phyloP scores from a whole-genome alignment of 2,888 invertebrate species.

The Lasioglossum villosulum region DNA sequence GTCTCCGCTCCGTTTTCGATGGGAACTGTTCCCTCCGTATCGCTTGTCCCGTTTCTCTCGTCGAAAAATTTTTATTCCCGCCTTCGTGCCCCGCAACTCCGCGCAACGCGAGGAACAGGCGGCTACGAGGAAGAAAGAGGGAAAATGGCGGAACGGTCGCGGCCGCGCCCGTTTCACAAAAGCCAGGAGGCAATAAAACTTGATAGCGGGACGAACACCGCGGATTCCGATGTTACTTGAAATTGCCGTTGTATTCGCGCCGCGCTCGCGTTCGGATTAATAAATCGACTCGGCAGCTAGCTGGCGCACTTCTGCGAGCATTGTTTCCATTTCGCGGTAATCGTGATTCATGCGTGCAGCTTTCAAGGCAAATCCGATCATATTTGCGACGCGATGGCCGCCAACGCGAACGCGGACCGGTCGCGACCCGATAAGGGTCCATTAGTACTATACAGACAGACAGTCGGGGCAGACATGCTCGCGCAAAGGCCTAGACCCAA shows the following conservation, averaged over 20 bases:
- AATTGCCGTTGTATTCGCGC: slow-evolving; percentile 10
- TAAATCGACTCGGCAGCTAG: slow-evolving; percentile 53
- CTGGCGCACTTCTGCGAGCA: slow-evolving; percentile 49
- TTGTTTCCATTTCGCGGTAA: slow-evolving; percentile 68
- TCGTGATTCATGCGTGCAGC: slow-evolving; percentile 71
- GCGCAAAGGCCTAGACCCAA: no score
- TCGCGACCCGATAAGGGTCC: not conserved
- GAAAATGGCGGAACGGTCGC: not conserved
- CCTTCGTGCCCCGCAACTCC: not conserved
- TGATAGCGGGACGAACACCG: slow-evolving; percentile 20
- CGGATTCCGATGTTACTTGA: slow-evolving; percentile 44
- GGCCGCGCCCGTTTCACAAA: not conserved
- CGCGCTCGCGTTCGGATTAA: slow-evolving; percentile 60
- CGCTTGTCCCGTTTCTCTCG: not conserved
- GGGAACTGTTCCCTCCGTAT: not conserved
- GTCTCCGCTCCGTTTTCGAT: slow-evolving; percentile 10
- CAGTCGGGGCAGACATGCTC: no score
- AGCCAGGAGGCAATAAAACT: slow-evolving; percentile 42
- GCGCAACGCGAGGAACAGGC: not conserved
- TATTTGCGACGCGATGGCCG: slow-evolving; percentile 19
- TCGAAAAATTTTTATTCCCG: not conserved
- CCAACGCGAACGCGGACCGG: slow-evolving; percentile 14
- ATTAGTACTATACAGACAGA: no score
- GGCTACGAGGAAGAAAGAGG: not conserved
- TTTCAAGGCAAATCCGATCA: slow-evolving; percentile 61